Conservation (phyloP, 2,113 vertebrate species). For the Papio anubis region DNA sequence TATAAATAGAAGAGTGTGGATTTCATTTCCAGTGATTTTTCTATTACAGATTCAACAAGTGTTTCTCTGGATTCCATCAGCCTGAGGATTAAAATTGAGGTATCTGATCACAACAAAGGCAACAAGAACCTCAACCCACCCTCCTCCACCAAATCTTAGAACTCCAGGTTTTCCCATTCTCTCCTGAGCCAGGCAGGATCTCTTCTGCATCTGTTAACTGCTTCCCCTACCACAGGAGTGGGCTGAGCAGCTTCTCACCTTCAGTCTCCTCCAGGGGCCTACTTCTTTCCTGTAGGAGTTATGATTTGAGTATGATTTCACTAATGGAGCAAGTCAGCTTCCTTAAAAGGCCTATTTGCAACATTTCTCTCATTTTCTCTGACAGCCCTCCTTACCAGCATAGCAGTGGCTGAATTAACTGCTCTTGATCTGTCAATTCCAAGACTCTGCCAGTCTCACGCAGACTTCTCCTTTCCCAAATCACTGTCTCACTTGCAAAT, state of each 20-base stretch:
- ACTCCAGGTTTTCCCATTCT: background rate
- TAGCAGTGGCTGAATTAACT: background rate
- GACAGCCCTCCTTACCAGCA: background rate
- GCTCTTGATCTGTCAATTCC: background rate
- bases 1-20: slow-evolving; percentile 3
- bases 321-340: too few species aligned
- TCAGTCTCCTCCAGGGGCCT: background rate
- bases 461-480: slow-evolving; percentile 1
- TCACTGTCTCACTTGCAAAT: background rate
- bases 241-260: background rate
- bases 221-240: background rate
- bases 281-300: background rate
- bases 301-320: too few species aligned
- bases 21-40: slow-evolving; percentile 41
- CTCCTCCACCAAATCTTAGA: background rate
- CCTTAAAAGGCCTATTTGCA: too few species aligned
- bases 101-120: slow-evolving; percentile 8
- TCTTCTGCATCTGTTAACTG: slow-evolving; percentile 23
- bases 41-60: background rate
- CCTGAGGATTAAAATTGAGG: background rate
- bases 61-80: background rate
- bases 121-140: background rate
- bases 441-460: background rate
- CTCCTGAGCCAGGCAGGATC: background rate
- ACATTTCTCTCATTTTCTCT: too few species aligned